Conservation (phyloP, 2,113 vertebrate genomes). For the Phasianus colchicus region DNA sequence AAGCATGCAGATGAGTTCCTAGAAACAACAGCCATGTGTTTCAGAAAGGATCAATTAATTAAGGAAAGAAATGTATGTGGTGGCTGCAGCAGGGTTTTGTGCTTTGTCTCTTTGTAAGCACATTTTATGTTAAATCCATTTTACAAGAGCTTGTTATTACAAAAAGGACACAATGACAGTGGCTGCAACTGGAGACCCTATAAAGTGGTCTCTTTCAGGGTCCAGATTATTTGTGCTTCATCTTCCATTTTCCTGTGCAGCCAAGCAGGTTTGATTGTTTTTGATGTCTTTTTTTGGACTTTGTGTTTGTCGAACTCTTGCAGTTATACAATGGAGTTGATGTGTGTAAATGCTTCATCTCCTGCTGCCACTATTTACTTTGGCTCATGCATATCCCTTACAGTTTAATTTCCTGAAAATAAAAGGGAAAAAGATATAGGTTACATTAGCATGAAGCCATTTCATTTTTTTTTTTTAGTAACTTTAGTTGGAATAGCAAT, state of each 20-base stretch:
- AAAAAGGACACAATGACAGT: background rate
- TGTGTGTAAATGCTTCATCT: conserved; percentile 57
- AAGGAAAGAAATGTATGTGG: background rate
- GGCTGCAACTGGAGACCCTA: background rate
- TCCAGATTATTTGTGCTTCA: background rate
- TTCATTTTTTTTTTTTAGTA: background rate
- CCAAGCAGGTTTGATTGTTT: background rate
- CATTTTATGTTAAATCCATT: conserved; percentile 9
- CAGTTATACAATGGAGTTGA: background rate
- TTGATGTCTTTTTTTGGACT: background rate
- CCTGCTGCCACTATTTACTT: conserved; percentile 46
- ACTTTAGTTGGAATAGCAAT: conserved; percentile 33
- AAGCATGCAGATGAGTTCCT: background rate
- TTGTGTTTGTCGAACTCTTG: background rate
- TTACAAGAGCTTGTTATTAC: background rate
- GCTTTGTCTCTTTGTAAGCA: background rate
- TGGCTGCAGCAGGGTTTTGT: background rate
- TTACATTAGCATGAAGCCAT: conserved; percentile 16
- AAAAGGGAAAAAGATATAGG: conserved; percentile 5
- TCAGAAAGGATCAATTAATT: background rate
- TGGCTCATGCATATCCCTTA: conserved; percentile 29
- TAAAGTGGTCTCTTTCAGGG: background rate
- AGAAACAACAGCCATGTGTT: background rate
- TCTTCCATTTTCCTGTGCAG: background rate
- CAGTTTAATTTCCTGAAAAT: conserved; percentile 71